Evolutionary conservation across 1,140 invertebrate genomes (phyloP).

Genomic region (Trichonephila inaurata): DNA sequence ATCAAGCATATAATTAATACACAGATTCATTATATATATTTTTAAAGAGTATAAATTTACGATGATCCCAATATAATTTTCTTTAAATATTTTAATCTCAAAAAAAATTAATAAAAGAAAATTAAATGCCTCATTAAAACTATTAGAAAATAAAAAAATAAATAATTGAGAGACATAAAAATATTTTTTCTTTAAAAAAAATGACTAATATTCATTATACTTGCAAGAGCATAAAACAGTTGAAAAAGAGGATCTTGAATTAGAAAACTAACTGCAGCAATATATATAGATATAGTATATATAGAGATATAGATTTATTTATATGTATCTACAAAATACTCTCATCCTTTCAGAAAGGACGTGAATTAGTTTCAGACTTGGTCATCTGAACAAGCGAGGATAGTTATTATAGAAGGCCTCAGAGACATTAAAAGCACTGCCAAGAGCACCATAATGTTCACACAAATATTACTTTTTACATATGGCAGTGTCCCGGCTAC

Average conservation of each 20-base stretch:
- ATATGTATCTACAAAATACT: slow-evolving; percentile 76
- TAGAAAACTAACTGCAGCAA: slow-evolving; percentile 76
- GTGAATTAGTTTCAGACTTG: slow-evolving; percentile 53
- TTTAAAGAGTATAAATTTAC: neutral
- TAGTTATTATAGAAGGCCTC: slow-evolving; percentile 68
- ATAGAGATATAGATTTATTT: slow-evolving; percentile 72
- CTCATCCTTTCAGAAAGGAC: slow-evolving; percentile 64
- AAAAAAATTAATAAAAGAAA: neutral
- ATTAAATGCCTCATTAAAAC: neutral
- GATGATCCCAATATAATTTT: neutral
- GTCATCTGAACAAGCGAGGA: slow-evolving; percentile 53
- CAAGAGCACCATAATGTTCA: slow-evolving; percentile 67
- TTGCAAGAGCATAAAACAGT: slow-evolving; percentile 51
- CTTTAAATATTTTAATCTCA: neutral
- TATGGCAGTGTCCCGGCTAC: slow-evolving; percentile 47
- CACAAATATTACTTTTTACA: slow-evolving; percentile 72
- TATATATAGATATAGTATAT: slow-evolving; percentile 75
- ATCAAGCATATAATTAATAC: slow-evolving; percentile 11
- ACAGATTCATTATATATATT: neutral
- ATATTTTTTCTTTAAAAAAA: slow-evolving; percentile 19
- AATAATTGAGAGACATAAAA: slow-evolving; percentile 27
- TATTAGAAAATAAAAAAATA: slow-evolving; percentile 20
- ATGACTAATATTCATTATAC: slow-evolving; percentile 40
- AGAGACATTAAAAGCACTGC: slow-evolving; percentile 67
- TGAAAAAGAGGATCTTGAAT: slow-evolving; percentile 62